Evolutionary conservation across 2,113 vertebrate species (phyloP).

Genomic region (Limnothrissa miodon): DNA sequence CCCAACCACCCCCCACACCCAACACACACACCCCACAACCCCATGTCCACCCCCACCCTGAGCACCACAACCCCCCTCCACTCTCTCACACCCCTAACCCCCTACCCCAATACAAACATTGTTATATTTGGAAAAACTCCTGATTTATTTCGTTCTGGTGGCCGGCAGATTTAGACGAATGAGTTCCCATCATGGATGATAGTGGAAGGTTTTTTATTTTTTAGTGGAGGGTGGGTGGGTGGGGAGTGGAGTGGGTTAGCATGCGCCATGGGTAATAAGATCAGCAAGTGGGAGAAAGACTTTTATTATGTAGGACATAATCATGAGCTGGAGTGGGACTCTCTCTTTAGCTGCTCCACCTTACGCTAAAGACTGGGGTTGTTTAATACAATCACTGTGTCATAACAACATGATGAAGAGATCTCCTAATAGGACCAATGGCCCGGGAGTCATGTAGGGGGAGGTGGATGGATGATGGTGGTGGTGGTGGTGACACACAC

Average conservation of each 20-base stretch:
- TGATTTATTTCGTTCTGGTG: constrained; percentile 97
- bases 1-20: constrained; percentile 43
- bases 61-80: constrained; percentile 48
- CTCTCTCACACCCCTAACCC: constrained; percentile 25
- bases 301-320: constrained; percentile 47
- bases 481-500: neutral
- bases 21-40: too few species aligned
- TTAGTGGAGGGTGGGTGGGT: neutral
- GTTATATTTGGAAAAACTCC: constrained; percentile 95
- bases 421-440: neutral
- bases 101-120: constrained; percentile 94
- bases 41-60: neutral
- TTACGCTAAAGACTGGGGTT: neutral
- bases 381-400: neutral
- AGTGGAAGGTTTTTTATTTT: constrained; percentile 59
- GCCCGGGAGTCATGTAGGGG: neutral
- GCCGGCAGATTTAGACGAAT: constrained; percentile 94
- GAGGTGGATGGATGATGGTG: neutral
- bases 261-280: constrained; percentile 50
- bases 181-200: constrained; percentile 91
- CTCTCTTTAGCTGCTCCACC: neutral
- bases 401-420: neutral
- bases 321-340: constrained; percentile 24
- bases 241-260: constrained; percentile 26
- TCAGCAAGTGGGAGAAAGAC: constrained; percentile 29